phyloP scores from a whole-genome alignment of 2,113 vertebrate species.

The Camelus dromedarius region DNA sequence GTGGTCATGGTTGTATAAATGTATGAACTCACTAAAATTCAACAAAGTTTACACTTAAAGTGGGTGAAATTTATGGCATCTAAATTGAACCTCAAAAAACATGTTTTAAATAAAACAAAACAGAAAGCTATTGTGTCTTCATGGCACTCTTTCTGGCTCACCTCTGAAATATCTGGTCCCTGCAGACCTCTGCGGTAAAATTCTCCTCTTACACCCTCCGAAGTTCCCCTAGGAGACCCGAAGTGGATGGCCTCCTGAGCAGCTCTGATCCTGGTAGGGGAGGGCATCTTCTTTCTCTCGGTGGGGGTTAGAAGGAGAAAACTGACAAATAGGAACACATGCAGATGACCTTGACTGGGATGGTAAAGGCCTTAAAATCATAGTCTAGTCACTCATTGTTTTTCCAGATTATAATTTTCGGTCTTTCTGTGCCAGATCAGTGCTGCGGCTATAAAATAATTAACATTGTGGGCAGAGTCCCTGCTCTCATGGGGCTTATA shows the following conservation, averaged over 20 bases:
- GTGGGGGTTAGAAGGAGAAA: not conserved
- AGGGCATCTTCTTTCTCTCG: not conserved
- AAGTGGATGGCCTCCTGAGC: not conserved
- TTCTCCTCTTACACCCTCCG: not conserved
- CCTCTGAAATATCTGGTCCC: not conserved
- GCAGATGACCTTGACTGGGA: not conserved
- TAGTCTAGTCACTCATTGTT: not conserved
- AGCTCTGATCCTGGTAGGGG: not conserved
- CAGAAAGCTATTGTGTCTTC: not conserved
- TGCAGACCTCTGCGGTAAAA: not conserved
- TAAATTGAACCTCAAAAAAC: constrained; percentile 11
- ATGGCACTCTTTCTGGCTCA: not conserved
- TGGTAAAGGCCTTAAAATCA: not conserved
- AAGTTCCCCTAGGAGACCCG: not conserved
- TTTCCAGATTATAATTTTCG: not conserved
- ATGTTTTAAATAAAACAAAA: constrained; percentile 31
- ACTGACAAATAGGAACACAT: not conserved
- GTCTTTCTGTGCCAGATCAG: not conserved
- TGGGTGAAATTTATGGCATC: not conserved
- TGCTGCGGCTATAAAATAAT: not conserved
- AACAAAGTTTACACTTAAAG: not conserved
- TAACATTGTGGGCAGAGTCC: not conserved
- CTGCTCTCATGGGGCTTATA: not conserved
- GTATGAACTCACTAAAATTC: not conserved
- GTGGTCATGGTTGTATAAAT: not conserved